These are phyloP conservation scores for Formica exsecta DNA, from an alignment of 1,140 invertebrate genomes.

Conservation along the genomic window DNA sequence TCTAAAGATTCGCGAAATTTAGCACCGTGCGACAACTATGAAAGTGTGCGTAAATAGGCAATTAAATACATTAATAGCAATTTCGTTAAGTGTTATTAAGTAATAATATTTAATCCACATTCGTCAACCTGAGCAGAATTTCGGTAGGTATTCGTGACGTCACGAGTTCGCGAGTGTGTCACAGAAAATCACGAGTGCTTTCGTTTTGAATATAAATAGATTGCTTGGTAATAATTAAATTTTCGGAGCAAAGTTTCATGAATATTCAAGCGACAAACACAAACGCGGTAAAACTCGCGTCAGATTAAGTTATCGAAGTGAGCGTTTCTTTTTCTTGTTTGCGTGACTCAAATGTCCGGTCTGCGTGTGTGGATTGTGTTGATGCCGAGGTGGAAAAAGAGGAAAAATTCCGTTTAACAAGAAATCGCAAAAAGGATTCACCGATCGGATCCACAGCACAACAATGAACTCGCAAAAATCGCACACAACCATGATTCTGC, in stretches of 20 bases:
- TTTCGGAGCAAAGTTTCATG: background rate
- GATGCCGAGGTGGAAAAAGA: background rate
- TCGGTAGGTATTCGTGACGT: background rate
- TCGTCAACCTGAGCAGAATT: background rate
- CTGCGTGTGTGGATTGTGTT: background rate
- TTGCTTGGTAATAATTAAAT: background rate
- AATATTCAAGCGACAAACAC: background rate
- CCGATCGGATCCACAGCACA: background rate
- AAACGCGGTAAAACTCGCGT: background rate
- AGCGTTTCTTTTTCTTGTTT: background rate
- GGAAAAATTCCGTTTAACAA: background rate
- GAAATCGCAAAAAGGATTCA: constrained; percentile 51
- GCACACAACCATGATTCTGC: constrained; percentile 53
- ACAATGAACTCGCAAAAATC: constrained; percentile 13
- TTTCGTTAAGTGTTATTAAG: too few relatives aligned
- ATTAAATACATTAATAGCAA: too few relatives aligned
- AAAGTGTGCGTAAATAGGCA: too few relatives aligned
- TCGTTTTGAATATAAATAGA: background rate
- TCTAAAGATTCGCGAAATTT: too few relatives aligned
- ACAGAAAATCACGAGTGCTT: background rate
- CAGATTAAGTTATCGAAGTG: constrained; percentile 24
- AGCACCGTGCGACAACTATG: too few relatives aligned
- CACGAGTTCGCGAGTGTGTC: background rate
- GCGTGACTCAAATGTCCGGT: background rate
- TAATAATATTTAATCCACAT: background rate